Evolutionary conservation across 2,797 vertebrate species (phyloP).

Genomic region (Melanotaenia boesemani): DNA sequence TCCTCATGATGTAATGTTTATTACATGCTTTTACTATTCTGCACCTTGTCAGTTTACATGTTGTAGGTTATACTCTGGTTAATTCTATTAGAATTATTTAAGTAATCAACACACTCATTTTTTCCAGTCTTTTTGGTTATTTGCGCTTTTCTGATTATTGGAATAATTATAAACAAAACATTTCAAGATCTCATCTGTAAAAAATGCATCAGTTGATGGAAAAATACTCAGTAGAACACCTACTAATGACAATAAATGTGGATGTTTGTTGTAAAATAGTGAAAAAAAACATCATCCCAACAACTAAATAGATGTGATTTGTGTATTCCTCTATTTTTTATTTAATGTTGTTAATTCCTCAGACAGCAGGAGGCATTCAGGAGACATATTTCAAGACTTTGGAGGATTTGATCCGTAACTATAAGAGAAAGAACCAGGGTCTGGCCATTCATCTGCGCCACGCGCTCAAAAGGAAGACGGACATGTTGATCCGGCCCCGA

Average conservation of each 20-base stretch:
- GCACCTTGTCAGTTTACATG: too few species aligned
- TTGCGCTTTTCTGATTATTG: too few species aligned
- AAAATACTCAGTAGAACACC: too few species aligned
- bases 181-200: neutral
- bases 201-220: too few species aligned
- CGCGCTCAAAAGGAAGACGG: constrained; percentile 64
- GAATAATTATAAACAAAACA: neutral
- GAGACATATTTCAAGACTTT: constrained; percentile 69
- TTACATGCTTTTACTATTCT: too few species aligned
- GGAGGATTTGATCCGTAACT: constrained; percentile 72
- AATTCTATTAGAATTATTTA: too few species aligned
- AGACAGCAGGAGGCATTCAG: constrained; percentile 52
- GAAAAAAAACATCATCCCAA: neutral
- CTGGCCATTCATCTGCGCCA: constrained; percentile 64
- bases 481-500: constrained; percentile 17
- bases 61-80: too few species aligned
- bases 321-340: neutral
- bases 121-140: too few species aligned
- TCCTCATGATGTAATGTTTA: too few species aligned
- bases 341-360: neutral
- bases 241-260: too few species aligned
- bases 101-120: too few species aligned
- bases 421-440: constrained; percentile 74
- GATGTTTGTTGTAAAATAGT: neutral
- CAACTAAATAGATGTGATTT: neutral